Evolutionary conservation across 2,113 vertebrate genomes (phyloP), one percentile per base, ranked within the genome.

Genomic region (Danionella cerebrum): DNA sequence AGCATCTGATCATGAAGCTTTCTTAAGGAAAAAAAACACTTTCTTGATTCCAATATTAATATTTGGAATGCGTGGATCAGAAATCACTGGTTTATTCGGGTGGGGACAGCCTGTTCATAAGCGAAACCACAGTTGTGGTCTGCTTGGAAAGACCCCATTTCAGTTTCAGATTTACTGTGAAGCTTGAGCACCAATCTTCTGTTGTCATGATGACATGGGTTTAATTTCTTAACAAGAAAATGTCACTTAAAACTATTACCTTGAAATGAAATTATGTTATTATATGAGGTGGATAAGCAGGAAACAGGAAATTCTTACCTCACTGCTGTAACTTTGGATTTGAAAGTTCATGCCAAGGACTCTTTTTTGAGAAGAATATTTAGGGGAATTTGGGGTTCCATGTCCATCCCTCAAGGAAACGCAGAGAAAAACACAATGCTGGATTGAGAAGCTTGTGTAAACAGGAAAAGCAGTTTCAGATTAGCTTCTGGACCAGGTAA

Each of bases 51-150:
- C 14, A 16, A 45, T 22, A 67, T 38, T 19, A 12, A 55, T 64
- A 24, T 57, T 31, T 64, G 71, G 58, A 64, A 63, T 68, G 57
- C 35, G 22, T 54, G 4, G 18, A 42, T 36, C 9, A 42, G 6
- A 53, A 35, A 44, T 53, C 21, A 33, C 18, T 70, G 47, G 54
- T 48, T 68, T 63, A 50, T 54, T 62, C 39, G 65, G 57, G 71
- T 48, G 50, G 42, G 22, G 67, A 53, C 24, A 25, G 69, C 11
- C 44, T 33, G 8, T 41, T 11, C 24, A 45, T 50, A 18, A 31
- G 41, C 29, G 38, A 62, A 73, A 50, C 67, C n/a, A n/a, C 42
- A 42, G 57, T 41, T 14, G n/a, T 68, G 31, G 31, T 42, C 41
- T 38, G 39, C 31, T n/a, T 64, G 33, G 53, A 54, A 29, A 64